phyloP scores from a whole-genome alignment of 2,797 vertebrate species.

The Syngnathus rostellatus region DNA sequence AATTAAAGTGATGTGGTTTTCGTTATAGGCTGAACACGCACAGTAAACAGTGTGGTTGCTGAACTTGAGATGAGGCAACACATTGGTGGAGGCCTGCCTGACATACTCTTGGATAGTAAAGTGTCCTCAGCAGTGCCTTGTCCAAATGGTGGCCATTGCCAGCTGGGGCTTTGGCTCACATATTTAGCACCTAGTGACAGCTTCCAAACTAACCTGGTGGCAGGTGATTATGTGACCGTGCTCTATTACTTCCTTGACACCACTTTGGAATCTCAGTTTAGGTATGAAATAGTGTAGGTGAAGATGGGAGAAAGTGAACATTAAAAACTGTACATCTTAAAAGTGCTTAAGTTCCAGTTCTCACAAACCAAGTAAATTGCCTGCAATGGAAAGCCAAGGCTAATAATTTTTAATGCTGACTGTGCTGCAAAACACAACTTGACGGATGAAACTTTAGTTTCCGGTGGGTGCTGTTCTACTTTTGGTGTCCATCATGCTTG shows the following conservation, averaged over 20 bases:
- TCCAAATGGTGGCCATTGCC: slow-evolving; percentile 54
- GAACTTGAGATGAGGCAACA: not conserved
- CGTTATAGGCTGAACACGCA: not conserved
- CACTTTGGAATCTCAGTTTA: not conserved
- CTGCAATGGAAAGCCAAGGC: not conserved
- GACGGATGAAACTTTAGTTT: not conserved
- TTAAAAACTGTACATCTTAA: not conserved
- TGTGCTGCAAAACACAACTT: not conserved
- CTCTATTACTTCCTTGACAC: not conserved
- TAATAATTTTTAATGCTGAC: not conserved
- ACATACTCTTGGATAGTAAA: slow-evolving; percentile 31
- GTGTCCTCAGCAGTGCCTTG: slow-evolving; percentile 29
- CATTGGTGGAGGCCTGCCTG: slow-evolving; percentile 27
- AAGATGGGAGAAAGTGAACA: not conserved
- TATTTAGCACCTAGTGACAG: slow-evolving; percentile 52
- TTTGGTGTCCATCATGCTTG: not conserved
- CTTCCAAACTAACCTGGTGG: slow-evolving; percentile 58
- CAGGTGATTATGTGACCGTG: slow-evolving; percentile 41
- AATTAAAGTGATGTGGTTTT: no score
- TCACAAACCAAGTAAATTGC: not conserved
- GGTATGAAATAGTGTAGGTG: not conserved
- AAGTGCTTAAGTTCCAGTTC: not conserved
- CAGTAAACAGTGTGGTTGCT: not conserved
- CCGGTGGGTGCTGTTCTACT: not conserved
- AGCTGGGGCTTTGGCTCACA: slow-evolving; percentile 64